A percentile compares a stretch with the other conserved stretches of the same genome.
These are phyloP conservation scores for Tuberolachnus salignus DNA, from an alignment of 2,888 invertebrate genomes.

Conservation along the genomic window DNA sequence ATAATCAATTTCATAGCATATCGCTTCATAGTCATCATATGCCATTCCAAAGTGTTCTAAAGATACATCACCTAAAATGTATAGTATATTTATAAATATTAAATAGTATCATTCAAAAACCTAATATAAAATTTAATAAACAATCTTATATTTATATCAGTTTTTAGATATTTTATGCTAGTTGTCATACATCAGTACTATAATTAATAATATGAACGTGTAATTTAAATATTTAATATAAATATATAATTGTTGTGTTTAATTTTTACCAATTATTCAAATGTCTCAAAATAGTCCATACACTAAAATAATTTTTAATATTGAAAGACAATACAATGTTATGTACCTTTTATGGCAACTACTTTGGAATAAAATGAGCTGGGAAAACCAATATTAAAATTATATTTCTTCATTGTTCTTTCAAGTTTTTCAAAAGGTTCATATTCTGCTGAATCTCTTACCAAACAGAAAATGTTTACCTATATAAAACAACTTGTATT, in stretches of 20 bases:
- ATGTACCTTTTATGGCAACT: conserved; percentile 58
- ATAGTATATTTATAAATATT: background rate
- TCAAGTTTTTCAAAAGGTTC: conserved; percentile 58
- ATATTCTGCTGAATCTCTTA: conserved; percentile 58
- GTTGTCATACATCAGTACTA: no score
- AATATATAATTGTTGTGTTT: no score
- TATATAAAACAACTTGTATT: conserved; percentile 42
- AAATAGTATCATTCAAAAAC: background rate
- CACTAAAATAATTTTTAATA: background rate
- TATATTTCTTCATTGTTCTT: conserved; percentile 48
- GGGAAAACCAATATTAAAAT: conserved; percentile 25
- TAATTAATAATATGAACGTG: no score
- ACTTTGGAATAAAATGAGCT: conserved; percentile 57
- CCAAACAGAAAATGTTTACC: conserved; percentile 59
- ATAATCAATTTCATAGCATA: conserved; percentile 59
- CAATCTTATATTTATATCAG: no score
- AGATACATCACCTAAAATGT: conserved; percentile 59
- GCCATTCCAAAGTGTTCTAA: conserved; percentile 59
- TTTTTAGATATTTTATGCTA: no score
- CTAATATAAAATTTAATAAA: no score
- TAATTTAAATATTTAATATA: no score
- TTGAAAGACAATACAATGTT: background rate
- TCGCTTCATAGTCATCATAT: conserved; percentile 59
- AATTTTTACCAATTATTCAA: no score
- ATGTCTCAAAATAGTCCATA: no score